Conservation (phyloP, 2,113 vertebrate species). For the Tonatia bakeri region DNA sequence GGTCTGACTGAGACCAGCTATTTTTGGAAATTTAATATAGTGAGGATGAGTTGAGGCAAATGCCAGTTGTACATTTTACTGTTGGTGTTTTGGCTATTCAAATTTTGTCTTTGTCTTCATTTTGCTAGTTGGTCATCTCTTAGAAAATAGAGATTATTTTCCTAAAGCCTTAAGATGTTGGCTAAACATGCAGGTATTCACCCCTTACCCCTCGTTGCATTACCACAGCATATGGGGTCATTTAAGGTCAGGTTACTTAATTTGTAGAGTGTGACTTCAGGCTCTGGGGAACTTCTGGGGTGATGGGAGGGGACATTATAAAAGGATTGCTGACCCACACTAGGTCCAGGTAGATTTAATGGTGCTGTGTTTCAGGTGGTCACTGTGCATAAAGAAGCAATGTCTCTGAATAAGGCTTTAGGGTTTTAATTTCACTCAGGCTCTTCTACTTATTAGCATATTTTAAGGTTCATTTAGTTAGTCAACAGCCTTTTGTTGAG, state of each 20-base stretch:
- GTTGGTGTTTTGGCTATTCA: background rate
- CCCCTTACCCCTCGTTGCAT: background rate
- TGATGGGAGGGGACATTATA: background rate
- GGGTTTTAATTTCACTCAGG: background rate
- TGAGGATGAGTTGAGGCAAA: background rate
- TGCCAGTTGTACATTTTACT: conserved; percentile 3
- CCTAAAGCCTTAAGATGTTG: background rate
- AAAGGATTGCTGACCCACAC: background rate
- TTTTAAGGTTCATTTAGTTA: background rate
- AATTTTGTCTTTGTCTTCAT: conserved; percentile 40
- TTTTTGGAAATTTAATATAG: conserved; percentile 44
- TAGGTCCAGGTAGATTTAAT: background rate
- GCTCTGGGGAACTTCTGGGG: background rate
- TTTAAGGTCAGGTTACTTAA: conserved; percentile 32
- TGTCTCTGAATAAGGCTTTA: background rate
- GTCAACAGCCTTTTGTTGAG: background rate
- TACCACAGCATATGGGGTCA: background rate
- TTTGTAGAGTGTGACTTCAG: background rate
- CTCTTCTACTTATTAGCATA: background rate
- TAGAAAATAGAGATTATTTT: conserved; percentile 15
- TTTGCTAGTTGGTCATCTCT: conserved; percentile 42
- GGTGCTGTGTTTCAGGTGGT: background rate
- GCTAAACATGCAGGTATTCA: background rate
- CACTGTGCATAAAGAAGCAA: background rate
- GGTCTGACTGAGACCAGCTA: conserved; percentile 33